Percentiles rank a stretch among this genome's conserved stretches.
Evolutionary conservation across 2,888 invertebrate species (phyloP).

Genomic region (Apodemia zela): DNA sequence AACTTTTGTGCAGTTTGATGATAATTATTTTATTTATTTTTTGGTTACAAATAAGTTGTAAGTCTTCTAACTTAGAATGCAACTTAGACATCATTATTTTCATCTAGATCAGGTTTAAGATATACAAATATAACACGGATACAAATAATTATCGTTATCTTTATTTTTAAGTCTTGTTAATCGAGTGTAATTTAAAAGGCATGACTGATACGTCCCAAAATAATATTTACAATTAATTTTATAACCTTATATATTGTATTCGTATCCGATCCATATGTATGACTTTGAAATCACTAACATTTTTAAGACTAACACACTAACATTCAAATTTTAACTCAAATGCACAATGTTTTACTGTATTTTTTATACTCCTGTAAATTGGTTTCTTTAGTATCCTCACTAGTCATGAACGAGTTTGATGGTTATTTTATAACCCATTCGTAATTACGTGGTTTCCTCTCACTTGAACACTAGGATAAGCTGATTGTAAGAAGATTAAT

Average conservation of each 20-base stretch:
- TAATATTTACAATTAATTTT: too few species aligned
- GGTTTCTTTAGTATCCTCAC: constrained; percentile 51
- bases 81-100: too few species aligned
- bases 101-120: too few species aligned
- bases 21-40: too few species aligned
- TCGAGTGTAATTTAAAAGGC: too few species aligned
- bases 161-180: too few species aligned
- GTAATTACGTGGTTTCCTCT: constrained; percentile 74
- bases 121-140: too few species aligned
- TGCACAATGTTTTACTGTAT: not conserved
- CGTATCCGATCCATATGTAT: not conserved
- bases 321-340: constrained; percentile 3
- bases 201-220: too few species aligned
- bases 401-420: constrained; percentile 59
- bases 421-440: constrained; percentile 73
- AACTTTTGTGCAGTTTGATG: too few species aligned
- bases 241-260: not conserved
- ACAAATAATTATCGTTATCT: too few species aligned
- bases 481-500: constrained; percentile 63
- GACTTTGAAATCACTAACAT: not conserved
- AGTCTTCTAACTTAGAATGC: too few species aligned
- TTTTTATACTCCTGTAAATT: constrained; percentile 44
- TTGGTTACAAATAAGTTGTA: too few species aligned
- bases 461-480: constrained; percentile 57
- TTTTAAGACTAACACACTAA: not conserved